phyloP scores from a whole-genome alignment of 2,113 vertebrate species.

The Hemibagrus wyckioides region DNA sequence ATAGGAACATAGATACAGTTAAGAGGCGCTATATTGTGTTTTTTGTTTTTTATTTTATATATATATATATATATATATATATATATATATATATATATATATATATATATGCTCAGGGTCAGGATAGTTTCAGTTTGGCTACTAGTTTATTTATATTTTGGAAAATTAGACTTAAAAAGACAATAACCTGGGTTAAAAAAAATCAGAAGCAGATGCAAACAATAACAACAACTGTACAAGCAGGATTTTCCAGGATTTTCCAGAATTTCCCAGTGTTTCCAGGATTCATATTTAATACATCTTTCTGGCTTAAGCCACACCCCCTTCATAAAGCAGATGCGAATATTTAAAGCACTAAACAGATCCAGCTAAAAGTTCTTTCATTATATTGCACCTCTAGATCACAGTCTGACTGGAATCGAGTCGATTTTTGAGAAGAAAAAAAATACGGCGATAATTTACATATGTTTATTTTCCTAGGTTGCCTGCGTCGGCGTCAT shows the following conservation, averaged over 20 bases:
- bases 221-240: neutral
- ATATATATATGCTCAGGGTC: neutral
- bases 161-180: too few relatives aligned
- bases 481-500: neutral
- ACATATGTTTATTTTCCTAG: neutral
- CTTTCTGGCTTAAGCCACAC: neutral
- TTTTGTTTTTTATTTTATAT: too few relatives aligned
- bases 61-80: too few relatives aligned
- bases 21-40: neutral
- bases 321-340: neutral
- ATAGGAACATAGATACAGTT: neutral
- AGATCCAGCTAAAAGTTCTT: neutral
- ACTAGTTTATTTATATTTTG: neutral
- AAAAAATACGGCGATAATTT: neutral
- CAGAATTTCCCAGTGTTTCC: neutral
- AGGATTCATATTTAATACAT: neutral
- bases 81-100: too few relatives aligned
- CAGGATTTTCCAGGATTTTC: neutral
- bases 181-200: neutral
- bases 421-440: neutral
- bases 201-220: neutral
- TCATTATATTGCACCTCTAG: too few relatives aligned
- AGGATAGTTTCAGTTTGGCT: neutral
- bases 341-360: neutral
- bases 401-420: neutral